Evolutionary conservation across 2,888 invertebrate species (phyloP).

Genomic region (Merodon equestris): DNA sequence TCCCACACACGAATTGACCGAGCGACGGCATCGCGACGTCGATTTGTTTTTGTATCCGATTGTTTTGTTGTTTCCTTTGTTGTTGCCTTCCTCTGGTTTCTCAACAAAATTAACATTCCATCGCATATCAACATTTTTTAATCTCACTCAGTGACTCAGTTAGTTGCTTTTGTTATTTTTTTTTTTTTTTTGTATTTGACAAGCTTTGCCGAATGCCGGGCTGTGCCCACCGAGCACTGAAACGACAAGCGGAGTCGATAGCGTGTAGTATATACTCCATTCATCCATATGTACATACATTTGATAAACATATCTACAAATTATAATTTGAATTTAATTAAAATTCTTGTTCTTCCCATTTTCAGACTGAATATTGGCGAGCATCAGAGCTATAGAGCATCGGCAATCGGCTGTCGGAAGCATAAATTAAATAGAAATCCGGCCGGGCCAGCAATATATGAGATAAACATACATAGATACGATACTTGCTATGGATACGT

Average conservation of each 20-base stretch:
- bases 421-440: constrained; percentile 27
- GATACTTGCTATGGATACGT: constrained; percentile 4
- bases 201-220: background rate
- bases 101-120: constrained; percentile 62
- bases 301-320: background rate
- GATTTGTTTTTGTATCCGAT: background rate
- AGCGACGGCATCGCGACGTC: constrained; percentile 40
- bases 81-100: constrained; percentile 17
- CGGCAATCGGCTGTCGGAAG: constrained; percentile 33
- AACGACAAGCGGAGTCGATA: too few relatives aligned
- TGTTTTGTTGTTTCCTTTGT: constrained; percentile 3
- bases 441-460: background rate
- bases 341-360: constrained; percentile 25
- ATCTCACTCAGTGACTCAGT: constrained; percentile 49
- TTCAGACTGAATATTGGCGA: constrained; percentile 50
- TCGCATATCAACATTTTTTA: constrained; percentile 38
- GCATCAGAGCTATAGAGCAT: background rate
- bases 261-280: too few relatives aligned
- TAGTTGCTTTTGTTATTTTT: constrained; percentile 7
- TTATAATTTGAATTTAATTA: constrained; percentile 12
- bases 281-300: too few relatives aligned
- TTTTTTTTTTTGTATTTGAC: background rate
- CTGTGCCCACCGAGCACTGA: too few relatives aligned
- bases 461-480: background rate
- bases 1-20: constrained; percentile 32